Evolutionary conservation across 2,888 invertebrate genomes (phyloP), one percentile per base, ranked within the genome.

Genomic region (Pollenia amentaria): DNA sequence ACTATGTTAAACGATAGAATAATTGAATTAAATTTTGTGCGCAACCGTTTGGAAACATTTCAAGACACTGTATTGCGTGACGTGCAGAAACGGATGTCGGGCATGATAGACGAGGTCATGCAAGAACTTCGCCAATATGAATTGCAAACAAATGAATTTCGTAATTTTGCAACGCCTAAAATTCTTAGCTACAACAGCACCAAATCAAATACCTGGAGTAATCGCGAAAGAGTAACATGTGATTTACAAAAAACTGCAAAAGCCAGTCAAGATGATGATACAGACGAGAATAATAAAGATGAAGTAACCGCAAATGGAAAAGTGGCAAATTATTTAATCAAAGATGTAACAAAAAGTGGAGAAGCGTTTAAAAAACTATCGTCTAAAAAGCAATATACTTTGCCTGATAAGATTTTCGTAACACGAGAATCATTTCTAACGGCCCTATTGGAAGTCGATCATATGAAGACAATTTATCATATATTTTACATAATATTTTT

Each of bases 391-490:
- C n/a, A 90, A 90, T 73, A 86, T 53, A 75, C 85, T 6, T 89
- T 95, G 21, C 95, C 95, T 16, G 95, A 95, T 67, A 96, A 96
- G 91, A 94, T 95, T 83, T 98, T 97, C 91, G 91, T 94, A n/a
- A 92, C 94, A 9, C 94, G 98, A 87, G 96, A 97, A 91, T 98
- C 98, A 0, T 94, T 96, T n/a, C 94, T 98, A 79, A 97, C 97
- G 0, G 96, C 96, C 85, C 94, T 98, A 29, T 95, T 97, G 89
- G 95, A 96, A 91, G 95, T 96, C 70, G 95, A 95, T 73, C 98
- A 98, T 93, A 96, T 98, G 90, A 95, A 95, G 89, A 96, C 97
- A 3, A 96, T 98, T 88, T 97, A 97, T 92, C 96, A 98, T 92
- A 96, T 98, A 88, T 98, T 97, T 93, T 94, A 96, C 65, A 96